These are phyloP conservation scores for Chrysaora quinquecirrha DNA, from an alignment of 30 jellyfish, hydroid and myxozoan genomes.

Conservation along the genomic window DNA sequence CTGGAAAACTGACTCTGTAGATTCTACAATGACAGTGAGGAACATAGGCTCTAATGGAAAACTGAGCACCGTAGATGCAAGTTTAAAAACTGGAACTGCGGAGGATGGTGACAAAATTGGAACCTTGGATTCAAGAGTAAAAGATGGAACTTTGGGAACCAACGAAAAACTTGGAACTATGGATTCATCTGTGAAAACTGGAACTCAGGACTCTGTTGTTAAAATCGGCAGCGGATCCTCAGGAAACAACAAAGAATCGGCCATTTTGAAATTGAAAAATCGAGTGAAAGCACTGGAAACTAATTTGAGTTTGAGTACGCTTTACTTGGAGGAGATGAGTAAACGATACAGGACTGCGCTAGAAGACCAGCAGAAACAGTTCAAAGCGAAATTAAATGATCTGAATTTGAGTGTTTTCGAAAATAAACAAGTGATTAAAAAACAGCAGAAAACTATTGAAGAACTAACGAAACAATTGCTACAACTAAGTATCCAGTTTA, in stretches of 20 bases:
- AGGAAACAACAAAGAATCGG: conserved; percentile 96
- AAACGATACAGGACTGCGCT: conserved; percentile 90
- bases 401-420: conserved; percentile 55
- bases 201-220: not conserved
- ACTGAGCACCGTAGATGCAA: not conserved
- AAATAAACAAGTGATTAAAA: conserved; percentile 32
- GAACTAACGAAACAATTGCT: conserved; percentile 60
- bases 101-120: conserved; percentile 33
- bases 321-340: conserved; percentile 96
- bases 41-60: not conserved
- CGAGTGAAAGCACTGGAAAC: conserved; percentile 86
- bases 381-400: conserved; percentile 56
- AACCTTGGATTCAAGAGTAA: not conserved
- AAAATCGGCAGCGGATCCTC: conserved; percentile 70
- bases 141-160: not conserved
- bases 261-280: conserved; percentile 82
- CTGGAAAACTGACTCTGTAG: not conserved
- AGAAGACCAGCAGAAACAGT: conserved; percentile 89
- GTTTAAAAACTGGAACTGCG: not conserved
- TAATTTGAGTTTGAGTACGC: conserved; percentile 89
- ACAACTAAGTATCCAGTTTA: conserved; percentile 30
- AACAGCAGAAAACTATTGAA: conserved; percentile 44
- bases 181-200: not conserved
- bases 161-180: conserved; percentile 46
- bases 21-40: not conserved